Evolutionary conservation across 2,797 vertebrate genomes (phyloP), one percentile per base, ranked within the genome.

Genomic region (Lophotriccus pileatus): DNA sequence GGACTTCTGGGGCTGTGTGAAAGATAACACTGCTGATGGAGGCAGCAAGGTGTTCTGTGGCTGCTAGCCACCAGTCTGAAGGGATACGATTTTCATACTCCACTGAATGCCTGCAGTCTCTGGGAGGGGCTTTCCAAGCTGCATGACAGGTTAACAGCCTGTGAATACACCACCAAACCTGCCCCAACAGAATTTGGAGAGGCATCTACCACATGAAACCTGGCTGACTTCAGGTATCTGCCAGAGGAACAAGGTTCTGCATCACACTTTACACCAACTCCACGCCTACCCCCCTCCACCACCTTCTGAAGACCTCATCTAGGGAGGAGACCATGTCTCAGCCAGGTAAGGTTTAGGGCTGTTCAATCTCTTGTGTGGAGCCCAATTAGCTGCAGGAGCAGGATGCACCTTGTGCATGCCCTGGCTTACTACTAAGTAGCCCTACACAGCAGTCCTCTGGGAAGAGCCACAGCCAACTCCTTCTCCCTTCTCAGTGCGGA

Each of bases 371-470:
- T 46, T 14, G 14, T 1, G 1, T 1, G 9, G 16, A 90, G 16
- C 28, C 64, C 24, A 75, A 39, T 14, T 22, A 70, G 41, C 56
- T 53, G 36, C 44, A 17, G 30, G 36, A 92, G 43, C 23, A 36
- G 12, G 36, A 55, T 13, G 24, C 13, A 47, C 30, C 43, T 53
- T 11, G 2, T 16, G 14, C 23, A 17, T 9, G 14, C 7, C 46
- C 46, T 36, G 15, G 7, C 34, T 72, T 34, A 30, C 39, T 84
- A 39, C 58, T 28, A 62, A 75, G 36, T 3, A 14, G 73, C 7
- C n/a, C n/a, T 39, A 47, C 1, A 1, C 49, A 27, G 6, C 0
- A 34, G 7, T 5, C 25, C 27, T 46, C 12, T 5, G 49, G 49
- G 49, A 66, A 58, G 7, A 64, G 39, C 36, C 28, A 2, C 49